Percentiles rank a stretch among this genome's conserved stretches.
These are phyloP conservation scores for Apis cerana DNA, from an alignment of 1,140 invertebrate species.

Conservation along the genomic window DNA sequence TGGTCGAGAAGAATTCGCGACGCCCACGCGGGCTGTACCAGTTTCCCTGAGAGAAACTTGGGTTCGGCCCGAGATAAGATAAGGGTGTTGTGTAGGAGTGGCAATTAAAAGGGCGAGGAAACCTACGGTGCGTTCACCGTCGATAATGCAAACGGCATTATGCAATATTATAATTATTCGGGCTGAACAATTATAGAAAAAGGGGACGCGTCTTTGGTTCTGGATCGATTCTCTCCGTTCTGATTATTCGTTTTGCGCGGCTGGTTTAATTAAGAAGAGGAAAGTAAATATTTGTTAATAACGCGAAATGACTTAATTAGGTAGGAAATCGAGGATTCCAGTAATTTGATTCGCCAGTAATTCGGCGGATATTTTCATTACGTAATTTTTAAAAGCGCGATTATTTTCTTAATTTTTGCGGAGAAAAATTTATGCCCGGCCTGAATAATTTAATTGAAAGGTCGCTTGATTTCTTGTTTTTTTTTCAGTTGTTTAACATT, in stretches of 20 bases:
- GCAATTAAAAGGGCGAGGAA: slow-evolving; percentile 26
- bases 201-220: neutral
- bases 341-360: neutral
- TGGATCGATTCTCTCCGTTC: neutral
- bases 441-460: slow-evolving; percentile 9
- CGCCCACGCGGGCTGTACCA: slow-evolving; percentile 8
- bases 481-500: neutral
- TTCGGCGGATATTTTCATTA: neutral
- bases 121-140: neutral
- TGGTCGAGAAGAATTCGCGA: neutral
- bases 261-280: neutral
- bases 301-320: neutral
- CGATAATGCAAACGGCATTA: neutral
- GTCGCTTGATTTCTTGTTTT: neutral
- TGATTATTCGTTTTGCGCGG: neutral
- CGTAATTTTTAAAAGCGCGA: neutral
- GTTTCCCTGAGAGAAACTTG: slow-evolving; percentile 25
- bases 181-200: neutral
- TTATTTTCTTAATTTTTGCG: no score
- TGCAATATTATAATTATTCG: no score
- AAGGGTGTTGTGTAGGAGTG: slow-evolving; percentile 37
- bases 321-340: neutral
- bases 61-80: slow-evolving; percentile 35
- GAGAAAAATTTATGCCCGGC: neutral
- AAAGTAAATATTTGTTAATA: neutral